Conservation (phyloP, 1,140 invertebrate species). For the Wiebesia pumilae region DNA sequence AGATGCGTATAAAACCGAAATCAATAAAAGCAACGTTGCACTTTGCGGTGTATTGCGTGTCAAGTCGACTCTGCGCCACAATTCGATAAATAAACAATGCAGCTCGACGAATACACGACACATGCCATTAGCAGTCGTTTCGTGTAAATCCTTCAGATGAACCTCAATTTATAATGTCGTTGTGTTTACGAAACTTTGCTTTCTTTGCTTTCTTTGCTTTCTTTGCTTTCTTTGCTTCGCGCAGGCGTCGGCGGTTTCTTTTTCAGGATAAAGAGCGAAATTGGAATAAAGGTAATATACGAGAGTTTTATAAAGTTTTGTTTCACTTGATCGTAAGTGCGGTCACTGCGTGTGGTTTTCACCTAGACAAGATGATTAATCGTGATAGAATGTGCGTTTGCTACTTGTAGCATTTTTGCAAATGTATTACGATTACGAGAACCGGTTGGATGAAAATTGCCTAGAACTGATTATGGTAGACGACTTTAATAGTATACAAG, state of each 20-base stretch:
- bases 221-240: neutral
- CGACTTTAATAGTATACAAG: neutral
- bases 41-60: conserved; percentile 13
- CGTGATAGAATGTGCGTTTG: neutral
- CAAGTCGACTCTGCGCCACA: neutral
- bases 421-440: neutral
- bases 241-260: neutral
- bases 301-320: neutral
- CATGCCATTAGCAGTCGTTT: conserved; percentile 2
- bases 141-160: neutral
- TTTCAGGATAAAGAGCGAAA: neutral
- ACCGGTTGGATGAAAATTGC: conserved; percentile 10
- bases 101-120: neutral
- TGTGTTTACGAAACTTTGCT: neutral
- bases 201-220: neutral
- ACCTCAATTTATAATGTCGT: conserved; percentile 6
- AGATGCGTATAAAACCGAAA: conserved; percentile 18
- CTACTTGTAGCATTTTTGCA: neutral
- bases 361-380: neutral
- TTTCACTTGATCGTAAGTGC: neutral
- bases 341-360: neutral
- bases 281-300: neutral
- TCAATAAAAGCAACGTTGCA: conserved; percentile 34
- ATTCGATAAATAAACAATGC: neutral
- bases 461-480: conserved; percentile 1